Conservation (phyloP, 2,888 invertebrate genomes). For the Leptinotarsa haldemani region DNA sequence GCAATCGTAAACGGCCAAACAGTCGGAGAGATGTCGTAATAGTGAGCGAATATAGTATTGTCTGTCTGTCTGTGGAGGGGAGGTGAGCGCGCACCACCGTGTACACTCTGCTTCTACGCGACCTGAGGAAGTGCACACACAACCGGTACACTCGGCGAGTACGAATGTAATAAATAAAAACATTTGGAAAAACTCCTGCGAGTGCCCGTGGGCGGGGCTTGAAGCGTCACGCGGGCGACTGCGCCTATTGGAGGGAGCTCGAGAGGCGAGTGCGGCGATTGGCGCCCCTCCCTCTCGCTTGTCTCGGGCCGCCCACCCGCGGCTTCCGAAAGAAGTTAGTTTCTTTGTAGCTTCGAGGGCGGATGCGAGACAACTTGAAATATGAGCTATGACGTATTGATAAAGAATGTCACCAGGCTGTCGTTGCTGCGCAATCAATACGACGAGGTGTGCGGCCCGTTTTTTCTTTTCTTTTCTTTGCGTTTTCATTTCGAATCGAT, state of each 20-base stretch:
- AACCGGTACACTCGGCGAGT: conserved; percentile 75
- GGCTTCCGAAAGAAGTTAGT: conserved; percentile 68
- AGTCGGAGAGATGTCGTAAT: conserved; percentile 65
- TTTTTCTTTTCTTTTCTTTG: conserved; percentile 28
- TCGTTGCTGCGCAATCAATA: conserved; percentile 69
- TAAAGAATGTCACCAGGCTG: conserved; percentile 78
- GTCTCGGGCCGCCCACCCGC: conserved; percentile 58
- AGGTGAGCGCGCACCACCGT: conserved; percentile 53
- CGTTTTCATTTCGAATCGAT: conserved; percentile 52
- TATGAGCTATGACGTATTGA: conserved; percentile 71
- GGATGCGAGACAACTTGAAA: conserved; percentile 67
- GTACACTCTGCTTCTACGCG: conserved; percentile 53
- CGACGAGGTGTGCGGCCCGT: conserved; percentile 60
- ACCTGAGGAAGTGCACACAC: conserved; percentile 63
- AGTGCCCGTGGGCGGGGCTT: conserved; percentile 60
- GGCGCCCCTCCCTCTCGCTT: conserved; percentile 57
- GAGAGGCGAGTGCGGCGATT: conserved; percentile 55
- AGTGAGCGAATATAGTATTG: conserved; percentile 61
- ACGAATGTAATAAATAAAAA: conserved; percentile 81
- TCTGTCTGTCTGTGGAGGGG: conserved; percentile 63
- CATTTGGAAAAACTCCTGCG: conserved; percentile 69
- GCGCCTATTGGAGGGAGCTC: conserved; percentile 67
- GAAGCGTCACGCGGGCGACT: conserved; percentile 68
- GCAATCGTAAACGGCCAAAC: conserved; percentile 54
- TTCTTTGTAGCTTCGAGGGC: conserved; percentile 71